These are phyloP conservation scores for Caenorhabditis sp. DNA, from an alignment of 2,888 invertebrate species.

Conservation along the genomic window DNA sequence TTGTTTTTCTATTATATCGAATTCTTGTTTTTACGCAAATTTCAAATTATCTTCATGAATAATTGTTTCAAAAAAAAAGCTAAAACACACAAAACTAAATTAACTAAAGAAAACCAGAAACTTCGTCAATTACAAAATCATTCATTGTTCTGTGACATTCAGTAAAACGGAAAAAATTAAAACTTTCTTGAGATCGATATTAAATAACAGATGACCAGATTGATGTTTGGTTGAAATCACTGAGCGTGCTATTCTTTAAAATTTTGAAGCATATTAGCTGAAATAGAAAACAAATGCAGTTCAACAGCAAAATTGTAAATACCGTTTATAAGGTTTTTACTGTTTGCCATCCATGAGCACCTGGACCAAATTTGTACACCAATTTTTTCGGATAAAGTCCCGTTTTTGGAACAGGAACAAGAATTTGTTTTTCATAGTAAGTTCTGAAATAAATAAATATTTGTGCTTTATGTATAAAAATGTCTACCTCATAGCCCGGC, in stretches of 20 bases:
- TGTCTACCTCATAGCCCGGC: slow-evolving; percentile 90
- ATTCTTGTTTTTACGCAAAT: too few species aligned
- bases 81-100: too few species aligned
- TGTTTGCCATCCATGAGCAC: slow-evolving; percentile 83
- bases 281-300: too few species aligned
- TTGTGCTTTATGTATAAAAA: background rate
- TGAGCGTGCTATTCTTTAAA: too few species aligned
- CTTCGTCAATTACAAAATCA: too few species aligned
- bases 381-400: slow-evolving; percentile 84
- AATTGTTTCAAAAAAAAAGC: too few species aligned
- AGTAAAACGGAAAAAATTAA: background rate
- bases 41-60: too few species aligned
- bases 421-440: slow-evolving; percentile 84
- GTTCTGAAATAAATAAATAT: slow-evolving; percentile 83
- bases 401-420: slow-evolving; percentile 84
- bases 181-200: slow-evolving; percentile 3
- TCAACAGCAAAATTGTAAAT: too few species aligned
- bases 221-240: slow-evolving; percentile 2
- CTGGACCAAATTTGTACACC: slow-evolving; percentile 84
- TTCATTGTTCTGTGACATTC: too few species aligned
- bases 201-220: background rate
- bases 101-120: too few species aligned
- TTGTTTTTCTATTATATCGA: too few species aligned
- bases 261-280: too few species aligned
- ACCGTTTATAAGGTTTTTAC: slow-evolving; percentile 49